phyloP scores from a whole-genome alignment of 37 sponge, comb jelly and placozoan genomes.

The Spongilla lacustris region DNA sequence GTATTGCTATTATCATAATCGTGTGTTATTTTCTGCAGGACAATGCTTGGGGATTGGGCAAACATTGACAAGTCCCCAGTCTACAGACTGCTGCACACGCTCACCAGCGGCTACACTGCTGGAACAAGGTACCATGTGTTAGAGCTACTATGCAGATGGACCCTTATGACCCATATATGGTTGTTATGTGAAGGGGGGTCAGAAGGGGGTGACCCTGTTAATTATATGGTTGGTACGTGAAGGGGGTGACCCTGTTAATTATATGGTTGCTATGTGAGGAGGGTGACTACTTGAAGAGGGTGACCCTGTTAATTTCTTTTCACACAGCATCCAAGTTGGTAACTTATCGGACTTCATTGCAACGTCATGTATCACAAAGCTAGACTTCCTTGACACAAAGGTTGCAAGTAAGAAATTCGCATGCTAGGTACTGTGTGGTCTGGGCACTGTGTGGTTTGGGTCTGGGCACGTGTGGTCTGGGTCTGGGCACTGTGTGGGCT shows the following conservation, averaged over 20 bases:
- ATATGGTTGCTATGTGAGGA: neutral
- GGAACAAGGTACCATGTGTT: slow-evolving; percentile 70
- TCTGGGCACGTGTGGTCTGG: no score
- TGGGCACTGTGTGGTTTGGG: neutral
- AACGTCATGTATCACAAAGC: slow-evolving; percentile 76
- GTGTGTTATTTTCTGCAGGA: neutral
- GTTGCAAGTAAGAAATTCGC: slow-evolving; percentile 35
- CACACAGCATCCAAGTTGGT: slow-evolving; percentile 61
- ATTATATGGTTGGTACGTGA: no score
- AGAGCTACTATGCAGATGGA: no score
- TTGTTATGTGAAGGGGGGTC: no score
- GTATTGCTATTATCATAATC: neutral
- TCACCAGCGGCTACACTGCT: slow-evolving; percentile 68
- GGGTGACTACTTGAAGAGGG: no score
- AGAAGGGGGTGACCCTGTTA: no score
- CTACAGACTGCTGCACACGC: slow-evolving; percentile 49
- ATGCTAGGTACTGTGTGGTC: neutral
- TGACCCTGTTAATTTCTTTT: neutral
- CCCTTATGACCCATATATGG: no score
- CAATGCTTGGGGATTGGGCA: slow-evolving; percentile 65
- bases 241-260: no score
- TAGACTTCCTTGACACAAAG: slow-evolving; percentile 61
- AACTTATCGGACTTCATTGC: slow-evolving; percentile 63
- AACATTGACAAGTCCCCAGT: slow-evolving; percentile 69
- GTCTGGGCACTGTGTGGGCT: no score